Base-by-base conservation (phyloP, 1,140 invertebrate genomes). In the Cydia strobilella region DNA sequence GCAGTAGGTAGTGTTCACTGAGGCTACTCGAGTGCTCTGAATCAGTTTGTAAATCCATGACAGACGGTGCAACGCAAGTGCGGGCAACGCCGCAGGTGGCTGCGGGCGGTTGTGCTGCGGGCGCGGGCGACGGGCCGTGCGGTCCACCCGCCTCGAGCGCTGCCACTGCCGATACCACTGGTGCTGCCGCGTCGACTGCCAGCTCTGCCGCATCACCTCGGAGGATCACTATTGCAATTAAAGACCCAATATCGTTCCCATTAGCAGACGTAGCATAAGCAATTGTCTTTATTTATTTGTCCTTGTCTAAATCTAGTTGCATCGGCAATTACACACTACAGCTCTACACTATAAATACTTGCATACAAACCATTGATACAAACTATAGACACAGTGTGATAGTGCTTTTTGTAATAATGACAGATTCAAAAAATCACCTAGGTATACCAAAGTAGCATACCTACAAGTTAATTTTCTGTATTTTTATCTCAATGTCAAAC, bases 121-220 rank as follows among this genome's bases (percentile, higher is more conserved):
- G 54, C 94, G 97, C 76, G 97, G 97, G 2, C 96, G 97, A 87
- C 93, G 95, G 59, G 97, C 96, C 1, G 94, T 95, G 69, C 95
- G 95, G 59, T 94, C 94, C 48, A 94, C 95, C 83, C 94, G 95
- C 42, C 93, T 95, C 35, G 96, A 97, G 88, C 94, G 96, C 83
- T 98, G 97, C 91, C 95, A 97, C 82, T 98, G 97, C 94, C 96
- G 97, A 89, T 98, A 98, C 92, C 95, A 97, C 87, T 97, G 96
- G 94, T 98, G 97, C 91, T 98, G 97, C 91, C 96, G 97, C 85
- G 97, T 98, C 10, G 96, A 97, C 87, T 98, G 97, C 91, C 96
- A 98, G 89, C 96, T 95, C 1, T 97, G 97, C 90, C 93, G 94
- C 77, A 94, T 94, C 79, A 93, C 94, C 82, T 94, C 94, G 66